Evolutionary conservation across 35 echinoderm and acorn worm genomes (phyloP).

Genomic region (Apostichopus japonicus): DNA sequence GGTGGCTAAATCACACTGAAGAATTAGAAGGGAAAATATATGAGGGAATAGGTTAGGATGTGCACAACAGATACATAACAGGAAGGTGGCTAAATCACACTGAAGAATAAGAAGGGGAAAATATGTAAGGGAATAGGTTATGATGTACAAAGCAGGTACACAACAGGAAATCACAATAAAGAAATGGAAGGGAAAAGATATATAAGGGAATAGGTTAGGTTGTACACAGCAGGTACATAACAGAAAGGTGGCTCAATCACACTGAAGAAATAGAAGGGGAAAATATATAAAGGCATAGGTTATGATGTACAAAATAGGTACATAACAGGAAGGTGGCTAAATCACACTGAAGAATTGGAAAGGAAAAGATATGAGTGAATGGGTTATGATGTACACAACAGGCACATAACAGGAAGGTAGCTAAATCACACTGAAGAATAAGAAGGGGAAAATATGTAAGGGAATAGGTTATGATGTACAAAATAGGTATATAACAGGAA

Average conservation of each 20-base stretch:
- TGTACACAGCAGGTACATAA: too few relatives aligned
- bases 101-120: neutral
- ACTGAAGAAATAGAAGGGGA: too few relatives aligned
- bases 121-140: too few relatives aligned
- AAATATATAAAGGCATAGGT: too few relatives aligned
- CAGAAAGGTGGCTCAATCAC: too few relatives aligned
- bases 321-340: constrained; percentile 89
- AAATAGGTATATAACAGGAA: too few relatives aligned
- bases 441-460: neutral
- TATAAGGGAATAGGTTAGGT: too few relatives aligned
- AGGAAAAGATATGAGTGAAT: neutral
- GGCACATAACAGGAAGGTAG: neutral
- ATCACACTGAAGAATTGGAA: constrained; percentile 64
- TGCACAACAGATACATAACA: neutral
- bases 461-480: too few relatives aligned
- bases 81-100: constrained; percentile 45
- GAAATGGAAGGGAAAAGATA: neutral
- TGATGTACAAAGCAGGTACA: too few relatives aligned
- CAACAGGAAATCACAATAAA: constrained; percentile 76
- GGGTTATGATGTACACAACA: neutral
- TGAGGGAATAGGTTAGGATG: neutral
- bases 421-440: constrained; percentile 62
- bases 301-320: too few relatives aligned
- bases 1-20: constrained; percentile 81
- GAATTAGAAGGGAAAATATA: constrained; percentile 21